Conservation (phyloP, 2,113 vertebrate species). For the Trematocara unimaculatum region DNA sequence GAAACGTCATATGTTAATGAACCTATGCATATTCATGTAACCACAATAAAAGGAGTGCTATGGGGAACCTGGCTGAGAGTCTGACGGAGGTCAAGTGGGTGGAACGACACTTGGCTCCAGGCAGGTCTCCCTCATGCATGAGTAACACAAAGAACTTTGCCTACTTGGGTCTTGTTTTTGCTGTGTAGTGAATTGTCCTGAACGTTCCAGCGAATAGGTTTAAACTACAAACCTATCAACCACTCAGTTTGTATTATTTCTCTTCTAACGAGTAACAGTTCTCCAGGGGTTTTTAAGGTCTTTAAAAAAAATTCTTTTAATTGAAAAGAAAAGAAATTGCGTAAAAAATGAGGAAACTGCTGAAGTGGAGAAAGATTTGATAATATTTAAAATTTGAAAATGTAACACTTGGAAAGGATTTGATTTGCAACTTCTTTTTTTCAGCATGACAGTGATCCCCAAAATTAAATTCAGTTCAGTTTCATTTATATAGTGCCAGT, state of each 20-base stretch:
- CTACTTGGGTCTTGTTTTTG: too few relatives aligned
- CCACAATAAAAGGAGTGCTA: too few relatives aligned
- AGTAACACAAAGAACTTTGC: too few relatives aligned
- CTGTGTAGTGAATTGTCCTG: too few relatives aligned
- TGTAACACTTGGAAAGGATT: background rate
- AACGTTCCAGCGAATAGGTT: too few relatives aligned
- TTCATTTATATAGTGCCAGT: background rate
- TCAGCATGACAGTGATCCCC: background rate
- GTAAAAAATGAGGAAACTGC: background rate
- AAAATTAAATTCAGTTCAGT: background rate
- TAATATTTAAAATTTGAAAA: background rate
- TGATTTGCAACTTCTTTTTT: background rate
- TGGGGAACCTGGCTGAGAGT: too few relatives aligned
- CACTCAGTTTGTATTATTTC: background rate
- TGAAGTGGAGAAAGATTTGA: background rate
- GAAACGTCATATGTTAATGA: too few relatives aligned
- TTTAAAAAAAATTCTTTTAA: accelerated
- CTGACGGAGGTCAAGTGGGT: too few relatives aligned
- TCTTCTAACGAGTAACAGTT: background rate
- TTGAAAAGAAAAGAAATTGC: background rate
- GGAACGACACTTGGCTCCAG: too few relatives aligned
- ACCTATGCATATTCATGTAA: too few relatives aligned
- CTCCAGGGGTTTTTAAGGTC: background rate
- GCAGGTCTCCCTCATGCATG: too few relatives aligned
- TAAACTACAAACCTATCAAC: background rate